Base-by-base conservation (phyloP, 2,113 vertebrate genomes). In the Thalassoma bifasciatum region DNA sequence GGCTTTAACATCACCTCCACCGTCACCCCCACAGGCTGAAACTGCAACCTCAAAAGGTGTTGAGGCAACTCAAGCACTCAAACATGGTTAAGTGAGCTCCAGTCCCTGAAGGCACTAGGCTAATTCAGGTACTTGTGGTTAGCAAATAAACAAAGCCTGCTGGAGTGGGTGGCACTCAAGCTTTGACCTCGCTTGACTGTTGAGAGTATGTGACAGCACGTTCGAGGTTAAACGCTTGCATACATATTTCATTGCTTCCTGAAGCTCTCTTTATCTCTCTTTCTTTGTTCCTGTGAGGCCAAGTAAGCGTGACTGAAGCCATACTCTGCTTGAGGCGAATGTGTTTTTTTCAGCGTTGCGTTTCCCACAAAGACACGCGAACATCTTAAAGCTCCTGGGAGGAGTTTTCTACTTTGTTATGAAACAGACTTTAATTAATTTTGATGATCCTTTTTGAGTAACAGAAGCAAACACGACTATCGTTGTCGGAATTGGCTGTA, bases 231-330 rank as follows among this genome's bases (percentile, higher is more conserved):
- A 88, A 61, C 66, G 68, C 53, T 58, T 37, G 53, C 67, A 91
- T 90, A 59, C 71, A 93, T 92, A 87, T 90, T 88, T 83, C 75
- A 90, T 84, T 66, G 46, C 56, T 70, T 64, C 62, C 46, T 46
- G 22, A 17, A 83, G 57, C 34, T 82, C 72, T 66, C 38, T 75
- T 72, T 67, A 80, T 84, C 62, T 46, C 26, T 51, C 40, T 53
- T 51, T 68, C 37, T 81, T 89, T 88, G 68, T 70, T 87, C 74
- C 49, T 57, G 19, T 44, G 38, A 62, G 61, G 75, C 44, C 59
- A 50, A 77, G 49, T 13, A 66, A 22, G 37, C 67, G 37, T 44
- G 56, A 56, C 58, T 8, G 1, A 2, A 69, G 67, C 59, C 34
- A 51, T 30, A 44, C 37, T 46, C 44, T 46, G 16, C 44, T 40